Evolutionary conservation across 2,888 invertebrate species (phyloP), one percentile per base, ranked within the genome.

Genomic region (Leptopterna dolabrata): DNA sequence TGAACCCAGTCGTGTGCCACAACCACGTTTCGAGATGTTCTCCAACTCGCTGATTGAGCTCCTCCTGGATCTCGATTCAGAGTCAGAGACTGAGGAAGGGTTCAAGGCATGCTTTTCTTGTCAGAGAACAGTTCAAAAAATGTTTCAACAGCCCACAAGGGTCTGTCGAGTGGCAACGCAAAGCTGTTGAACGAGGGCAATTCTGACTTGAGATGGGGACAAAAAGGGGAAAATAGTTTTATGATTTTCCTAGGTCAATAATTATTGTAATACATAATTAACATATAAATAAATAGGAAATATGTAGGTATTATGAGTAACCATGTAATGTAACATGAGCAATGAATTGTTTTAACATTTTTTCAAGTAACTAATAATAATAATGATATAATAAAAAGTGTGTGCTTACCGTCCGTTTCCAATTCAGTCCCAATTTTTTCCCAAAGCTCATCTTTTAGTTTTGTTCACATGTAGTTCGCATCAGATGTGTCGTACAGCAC

Each of bases 171-270:
- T n/a, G n/a, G n/a, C n/a, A n/a, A n/a, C n/a, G n/a, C n/a, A n/a
- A n/a, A n/a, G n/a, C n/a, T n/a, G n/a, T n/a, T n/a, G n/a, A 43
- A 55, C 55, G 55, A 55, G 55, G 7, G 19, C 9, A 55, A 55
- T 55, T 55, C 55, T 19, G 55, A 55, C 55, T 55, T 55, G 55
- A 55, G 19, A 55, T 55, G 55, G 55, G 55, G 55, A 55, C 55
- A 6, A 55, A 55, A 55, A 55, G 55, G 55, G 55, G 55, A 55
- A 55, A 55, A 55, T 55, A 55, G 55, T 55, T 55, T 55, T 55
- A 55, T 55, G 55, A 55, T 55, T 55, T 55, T 55, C 55, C 55
- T 55, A 55, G 55, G 55, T 55, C 55, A 55, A n/a, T 55, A 55
- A 55, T 55, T 55, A 55, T 55, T 4, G 55, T 55, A 55, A 55